Evolutionary conservation across 2,888 invertebrate genomes (phyloP), one percentile per base, ranked within the genome.

Genomic region (Chloroclysta siterata): DNA sequence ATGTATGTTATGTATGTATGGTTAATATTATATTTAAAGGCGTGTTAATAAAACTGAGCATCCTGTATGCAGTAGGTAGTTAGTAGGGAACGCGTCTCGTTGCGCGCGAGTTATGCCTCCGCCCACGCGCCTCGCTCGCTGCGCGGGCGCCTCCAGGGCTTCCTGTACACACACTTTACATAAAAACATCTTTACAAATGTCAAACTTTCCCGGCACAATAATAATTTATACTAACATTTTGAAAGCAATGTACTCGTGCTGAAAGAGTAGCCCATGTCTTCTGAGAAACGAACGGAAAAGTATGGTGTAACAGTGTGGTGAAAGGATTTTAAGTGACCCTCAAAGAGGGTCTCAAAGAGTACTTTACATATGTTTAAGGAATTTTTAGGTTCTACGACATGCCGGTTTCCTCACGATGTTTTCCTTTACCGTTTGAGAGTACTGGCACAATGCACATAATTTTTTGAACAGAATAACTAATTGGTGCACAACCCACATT

Each of bases 21-120:
- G n/a, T n/a, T n/a, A n/a, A n/a, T n/a, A n/a, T n/a, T n/a, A n/a
- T n/a, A n/a, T n/a, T n/a, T n/a, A n/a, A 33, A 33, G 0, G 7
- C 33, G 11, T 11, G 8, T 39, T 39, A 8, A 29, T 4, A n/a
- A 29, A 29, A 11, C 48, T n/a, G 33, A 73, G 33, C 89, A 81
- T 0, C 78, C 86, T 89, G 77, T 90, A 81, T 69, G 65, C 65
- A 75, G 83, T 81, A 44, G 84, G 90, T 92, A 91, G 90, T 91
- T 90, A 90, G 89, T 84, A 80, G 81, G 84, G 84, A 29, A 8
- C 83, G 83, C 82, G 88, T 88, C 90, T 92, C 83, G 92, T 92
- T 90, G 87, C 77, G 79, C 77, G 78, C 84, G 84, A 92, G 89
- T 92, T 92, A 92, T 89, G 89, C 77, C 41, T 69, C 77, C 82